phyloP scores from a whole-genome alignment of 2,113 vertebrate species.

The Axis porcinus region DNA sequence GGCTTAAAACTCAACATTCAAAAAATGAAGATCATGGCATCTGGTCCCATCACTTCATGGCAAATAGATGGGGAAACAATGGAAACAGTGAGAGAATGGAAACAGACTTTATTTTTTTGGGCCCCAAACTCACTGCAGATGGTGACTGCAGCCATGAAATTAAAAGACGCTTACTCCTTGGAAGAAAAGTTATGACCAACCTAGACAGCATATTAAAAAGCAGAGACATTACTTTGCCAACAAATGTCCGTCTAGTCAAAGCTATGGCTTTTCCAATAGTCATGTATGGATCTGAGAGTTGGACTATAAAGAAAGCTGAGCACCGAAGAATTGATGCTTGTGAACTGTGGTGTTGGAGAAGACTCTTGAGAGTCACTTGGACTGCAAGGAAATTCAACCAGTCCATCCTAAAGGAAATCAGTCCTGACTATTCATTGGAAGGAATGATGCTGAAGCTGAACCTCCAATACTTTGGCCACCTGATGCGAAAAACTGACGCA shows the following conservation, averaged over 20 bases:
- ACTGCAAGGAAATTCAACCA: not conserved
- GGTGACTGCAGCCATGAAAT: not conserved
- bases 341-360: not conserved
- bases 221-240: not conserved
- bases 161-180: not conserved
- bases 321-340: rapidly evolving
- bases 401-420: not conserved
- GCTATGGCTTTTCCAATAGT: not conserved
- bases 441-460: not conserved
- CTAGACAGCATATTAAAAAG: not conserved
- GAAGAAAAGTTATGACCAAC: not conserved
- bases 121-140: not conserved
- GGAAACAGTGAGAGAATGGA: not conserved
- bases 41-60: not conserved
- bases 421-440: not conserved
- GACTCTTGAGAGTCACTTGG: not conserved
- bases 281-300: not conserved
- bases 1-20: not conserved
- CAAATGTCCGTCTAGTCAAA: not conserved
- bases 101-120: not conserved
- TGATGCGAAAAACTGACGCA: rapidly evolving
- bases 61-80: not conserved
- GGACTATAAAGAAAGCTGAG: not conserved
- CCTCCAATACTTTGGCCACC: not conserved
- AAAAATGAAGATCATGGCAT: not conserved